Base-by-base conservation (phyloP, 2,888 invertebrate genomes). In the Microchrysa polita region DNA sequence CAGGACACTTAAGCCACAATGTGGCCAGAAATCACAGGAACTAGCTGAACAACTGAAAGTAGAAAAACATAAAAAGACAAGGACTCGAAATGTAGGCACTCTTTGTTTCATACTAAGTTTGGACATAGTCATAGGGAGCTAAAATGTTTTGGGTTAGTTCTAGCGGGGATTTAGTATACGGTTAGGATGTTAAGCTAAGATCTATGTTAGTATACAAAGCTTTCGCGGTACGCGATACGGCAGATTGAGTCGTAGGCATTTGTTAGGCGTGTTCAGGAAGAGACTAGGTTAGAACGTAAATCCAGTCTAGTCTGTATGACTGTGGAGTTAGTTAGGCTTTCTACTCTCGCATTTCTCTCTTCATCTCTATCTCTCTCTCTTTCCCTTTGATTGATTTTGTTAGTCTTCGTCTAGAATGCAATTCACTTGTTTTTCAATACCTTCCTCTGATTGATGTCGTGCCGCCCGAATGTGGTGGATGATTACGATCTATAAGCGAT, bases 1-100 rank as follows among this genome's bases (percentile, higher is more conserved):
- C 16, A 61, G 34, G 59, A 71, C 74, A 40, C 72, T 72, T 40
- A 81, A 79, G 18, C 79, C 80, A 78, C 84, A 84, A 48, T 83
- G 80, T 16, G 90, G 89, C 90, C 90, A 90, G 82, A 88, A 90
- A 78, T 89, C 88, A 79, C 90, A 90, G 12, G 87, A 87, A 75
- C 86, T 87, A 67, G 87, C 86, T 78, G 85, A 87, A 80, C 88
- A 88, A 44, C 86, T 78, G 76, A 77, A 76, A 77, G 75, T 75
- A 73, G 23, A 75, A 76, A 74, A 67, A n/a, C n/a, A n/a, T n/a
- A n/a, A 73, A 72, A 75, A 76, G 71, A 69, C 67, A 72, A 71
- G 75, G 73, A 53, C 65, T 75, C 74, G 75, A 71, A 74, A 48
- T 75, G 40, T 72, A 67, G 63, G 40, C 55, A 63, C 61, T 61